Evolutionary conservation across 2,797 vertebrate genomes (phyloP).

Genomic region (Diceros bicornis): DNA sequence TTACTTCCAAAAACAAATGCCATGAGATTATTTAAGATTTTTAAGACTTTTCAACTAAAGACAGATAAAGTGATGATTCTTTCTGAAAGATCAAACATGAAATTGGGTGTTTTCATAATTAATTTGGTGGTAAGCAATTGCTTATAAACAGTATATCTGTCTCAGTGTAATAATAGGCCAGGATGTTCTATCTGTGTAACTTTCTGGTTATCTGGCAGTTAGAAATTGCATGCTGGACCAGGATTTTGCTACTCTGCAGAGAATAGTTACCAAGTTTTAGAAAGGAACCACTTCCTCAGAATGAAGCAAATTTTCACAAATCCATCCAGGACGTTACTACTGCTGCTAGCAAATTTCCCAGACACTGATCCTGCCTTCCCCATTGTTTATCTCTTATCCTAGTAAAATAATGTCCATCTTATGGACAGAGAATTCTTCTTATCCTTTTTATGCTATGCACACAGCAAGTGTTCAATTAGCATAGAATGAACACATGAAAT

Average conservation of each 20-base stretch:
- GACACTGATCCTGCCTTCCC: not conserved
- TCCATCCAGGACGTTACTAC: not conserved
- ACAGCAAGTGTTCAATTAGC: not conserved
- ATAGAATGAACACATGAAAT: not conserved
- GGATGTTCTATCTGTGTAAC: not conserved
- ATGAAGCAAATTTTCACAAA: not conserved
- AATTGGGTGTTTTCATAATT: not conserved
- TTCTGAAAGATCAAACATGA: slow-evolving; percentile 9
- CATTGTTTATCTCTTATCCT: not conserved
- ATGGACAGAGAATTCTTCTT: not conserved
- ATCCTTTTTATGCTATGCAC: not conserved
- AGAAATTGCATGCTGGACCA: not conserved
- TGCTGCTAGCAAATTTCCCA: not conserved
- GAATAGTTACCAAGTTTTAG: not conserved
- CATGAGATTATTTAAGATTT: not conserved
- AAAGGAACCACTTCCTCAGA: not conserved
- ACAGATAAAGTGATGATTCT: not conserved
- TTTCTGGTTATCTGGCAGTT: not conserved
- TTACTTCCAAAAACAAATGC: not conserved
- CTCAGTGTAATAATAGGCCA: not conserved
- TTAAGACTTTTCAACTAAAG: not conserved
- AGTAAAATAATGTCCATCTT: not conserved
- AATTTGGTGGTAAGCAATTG: not conserved
- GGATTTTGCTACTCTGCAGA: not conserved
- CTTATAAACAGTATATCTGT: not conserved